Evolutionary conservation across 2,113 vertebrate genomes (phyloP), one percentile per base, ranked within the genome.

Genomic region (Vimba vimba): DNA sequence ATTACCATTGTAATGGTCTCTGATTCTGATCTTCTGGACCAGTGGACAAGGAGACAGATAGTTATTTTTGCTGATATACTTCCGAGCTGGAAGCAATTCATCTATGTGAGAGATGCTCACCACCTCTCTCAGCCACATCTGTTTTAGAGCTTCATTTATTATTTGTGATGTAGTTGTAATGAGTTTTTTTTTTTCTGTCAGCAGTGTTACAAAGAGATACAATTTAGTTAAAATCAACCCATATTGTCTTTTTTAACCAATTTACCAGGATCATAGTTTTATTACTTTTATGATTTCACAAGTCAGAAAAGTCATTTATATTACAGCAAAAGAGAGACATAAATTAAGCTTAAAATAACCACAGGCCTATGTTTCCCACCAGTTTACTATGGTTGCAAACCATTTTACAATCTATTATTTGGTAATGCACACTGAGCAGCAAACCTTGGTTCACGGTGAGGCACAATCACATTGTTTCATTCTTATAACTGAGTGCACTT

Each of bases 1-100:
- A 84, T 80, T 68, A 83, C 17, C 25, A 79, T 80, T 79, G 64
- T 59, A 87, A 77, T 85, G 86, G 62, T 66, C 39, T 57, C 4
- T 25, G 59, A 43, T 36, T 52, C 23, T 36, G 85, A 52, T 82
- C 57, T 47, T 62, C 55, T 79, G 60, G 5, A 59, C 43, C 69
- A 19, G 66, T 84, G 75, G 43, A 25, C 36, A 62, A 27, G 7
- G 33, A 47, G n/a, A 2, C 25, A 30, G 64, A 76, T 75, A 71
- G 36, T 60, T 73, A 13, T n/a, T 30, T 36, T 50, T 60, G 57
- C 78, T 85, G 74, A 86, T 80, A 74, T 75, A 71, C 25, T 57
- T 82, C 69, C 68, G 47, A 45, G 79, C n/a, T 6, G 66, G 39
- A 76, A 76, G 50, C 64, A 43, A 84, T 86, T 82, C 59, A 47